Conservation (phyloP, 1,140 invertebrate genomes). For the Neelides sp. region DNA sequence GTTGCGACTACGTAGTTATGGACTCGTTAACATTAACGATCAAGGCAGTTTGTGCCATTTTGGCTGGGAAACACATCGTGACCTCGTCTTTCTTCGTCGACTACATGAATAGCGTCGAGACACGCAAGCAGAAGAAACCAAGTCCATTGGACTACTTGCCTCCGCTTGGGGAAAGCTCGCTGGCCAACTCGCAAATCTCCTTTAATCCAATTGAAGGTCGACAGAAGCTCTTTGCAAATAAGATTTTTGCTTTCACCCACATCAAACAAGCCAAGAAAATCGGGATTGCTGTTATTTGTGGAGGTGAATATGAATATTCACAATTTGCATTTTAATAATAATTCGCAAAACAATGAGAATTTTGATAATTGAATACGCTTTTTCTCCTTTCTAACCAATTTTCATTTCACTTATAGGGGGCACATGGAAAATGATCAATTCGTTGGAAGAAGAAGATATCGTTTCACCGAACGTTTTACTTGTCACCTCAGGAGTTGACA, state of each 20-base stretch:
- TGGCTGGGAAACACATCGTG: conserved; percentile 49
- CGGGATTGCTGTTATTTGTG: conserved; percentile 3
- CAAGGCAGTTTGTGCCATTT: conserved; percentile 47
- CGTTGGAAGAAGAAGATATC: too few species aligned
- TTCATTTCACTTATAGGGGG: conserved; percentile 4
- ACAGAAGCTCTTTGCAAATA: conserved; percentile 43
- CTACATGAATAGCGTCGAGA: conserved; percentile 38
- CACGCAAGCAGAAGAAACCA: conserved; percentile 36
- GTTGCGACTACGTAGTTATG: conserved; percentile 52
- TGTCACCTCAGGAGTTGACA: too few species aligned
- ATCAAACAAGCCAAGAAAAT: conserved; percentile 42
- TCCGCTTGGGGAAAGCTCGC: conserved; percentile 41
- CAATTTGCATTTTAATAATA: not conserved
- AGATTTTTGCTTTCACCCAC: conserved; percentile 48
- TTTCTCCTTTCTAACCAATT: not conserved
- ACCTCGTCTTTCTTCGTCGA: conserved; percentile 47
- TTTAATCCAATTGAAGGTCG: conserved; percentile 40
- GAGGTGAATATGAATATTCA: conserved; percentile 8
- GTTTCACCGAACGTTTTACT: too few species aligned
- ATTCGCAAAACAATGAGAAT: too few species aligned
- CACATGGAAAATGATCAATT: not conserved
- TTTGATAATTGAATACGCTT: not conserved
- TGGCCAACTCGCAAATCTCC: conserved; percentile 40
- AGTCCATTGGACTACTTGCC: conserved; percentile 43
- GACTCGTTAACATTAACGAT: conserved; percentile 47